Percentiles rank a stretch among this genome's conserved stretches.
These are phyloP conservation scores for Leucania comma DNA, from an alignment of 2,888 invertebrate species.

Conservation along the genomic window DNA sequence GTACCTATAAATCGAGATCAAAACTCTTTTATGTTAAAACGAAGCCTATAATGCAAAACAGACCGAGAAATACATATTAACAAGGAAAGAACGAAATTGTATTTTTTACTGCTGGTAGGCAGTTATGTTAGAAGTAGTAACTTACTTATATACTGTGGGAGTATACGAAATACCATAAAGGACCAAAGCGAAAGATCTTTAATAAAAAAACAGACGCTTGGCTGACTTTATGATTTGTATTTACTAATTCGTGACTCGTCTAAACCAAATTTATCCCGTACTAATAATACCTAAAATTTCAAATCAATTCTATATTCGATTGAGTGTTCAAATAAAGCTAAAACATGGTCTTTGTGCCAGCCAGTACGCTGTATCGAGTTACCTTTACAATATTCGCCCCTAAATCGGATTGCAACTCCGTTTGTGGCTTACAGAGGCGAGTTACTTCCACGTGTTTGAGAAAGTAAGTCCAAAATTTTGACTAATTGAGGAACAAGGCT, in stretches of 20 bases:
- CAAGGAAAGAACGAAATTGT: too few species aligned
- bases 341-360: too few species aligned
- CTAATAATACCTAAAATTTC: neutral
- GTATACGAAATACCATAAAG: neutral
- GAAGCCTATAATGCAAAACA: neutral
- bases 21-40: constrained; percentile 5
- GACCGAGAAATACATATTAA: neutral
- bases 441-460: neutral
- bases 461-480: too few species aligned
- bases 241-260: neutral
- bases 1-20: neutral
- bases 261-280: neutral
- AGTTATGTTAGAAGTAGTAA: too few species aligned
- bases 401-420: neutral
- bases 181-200: neutral
- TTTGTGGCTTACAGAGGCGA: neutral
- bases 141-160: too few species aligned
- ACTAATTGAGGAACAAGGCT: too few species aligned
- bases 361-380: too few species aligned
- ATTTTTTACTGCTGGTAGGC: too few species aligned
- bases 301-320: neutral
- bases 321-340: neutral
- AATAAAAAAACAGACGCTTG: neutral
- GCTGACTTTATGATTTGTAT: neutral
- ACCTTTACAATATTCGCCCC: neutral